These are phyloP conservation scores for Echinometra lucunter DNA, from an alignment of 53 echinoderm and acorn worm genomes.

Conservation along the genomic window DNA sequence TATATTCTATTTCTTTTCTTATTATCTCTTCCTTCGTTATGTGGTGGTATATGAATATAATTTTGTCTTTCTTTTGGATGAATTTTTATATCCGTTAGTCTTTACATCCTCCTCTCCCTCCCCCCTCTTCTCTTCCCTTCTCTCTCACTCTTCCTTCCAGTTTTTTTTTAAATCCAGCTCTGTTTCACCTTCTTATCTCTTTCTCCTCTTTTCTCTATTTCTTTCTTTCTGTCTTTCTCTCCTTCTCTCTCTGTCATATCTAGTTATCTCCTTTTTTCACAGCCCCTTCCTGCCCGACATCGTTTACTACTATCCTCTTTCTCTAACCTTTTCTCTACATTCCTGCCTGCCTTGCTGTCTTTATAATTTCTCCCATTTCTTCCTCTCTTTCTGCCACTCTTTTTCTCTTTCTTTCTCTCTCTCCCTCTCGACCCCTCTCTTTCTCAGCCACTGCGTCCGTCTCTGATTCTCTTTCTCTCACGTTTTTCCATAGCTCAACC, in stretches of 20 bases:
- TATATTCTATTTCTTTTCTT: too few species aligned
- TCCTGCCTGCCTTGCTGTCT: too few species aligned
- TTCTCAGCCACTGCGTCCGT: background rate
- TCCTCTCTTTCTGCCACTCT: background rate
- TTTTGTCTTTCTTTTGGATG: too few species aligned
- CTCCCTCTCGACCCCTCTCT: background rate
- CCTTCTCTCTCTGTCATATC: background rate
- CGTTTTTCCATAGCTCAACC: background rate
- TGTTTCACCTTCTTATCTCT: background rate
- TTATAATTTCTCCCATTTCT: too few species aligned
- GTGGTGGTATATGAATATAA: too few species aligned
- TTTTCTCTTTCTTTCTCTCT: background rate
- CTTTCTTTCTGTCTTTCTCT: background rate
- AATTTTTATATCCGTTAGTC: too few species aligned
- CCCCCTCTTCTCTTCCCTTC: too few species aligned
- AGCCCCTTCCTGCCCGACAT: background rate
- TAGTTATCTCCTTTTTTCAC: background rate
- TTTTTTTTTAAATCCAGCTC: too few species aligned
- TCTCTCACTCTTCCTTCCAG: background rate
- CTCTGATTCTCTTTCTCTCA: conserved; percentile 11
- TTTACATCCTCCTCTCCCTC: too few species aligned
- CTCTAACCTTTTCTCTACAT: background rate
- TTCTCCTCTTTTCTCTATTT: background rate
- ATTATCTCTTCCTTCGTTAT: too few species aligned
- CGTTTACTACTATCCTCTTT: background rate